Conservation (phyloP, 2,888 invertebrate genomes). For the Lycophotia porphyrea region DNA sequence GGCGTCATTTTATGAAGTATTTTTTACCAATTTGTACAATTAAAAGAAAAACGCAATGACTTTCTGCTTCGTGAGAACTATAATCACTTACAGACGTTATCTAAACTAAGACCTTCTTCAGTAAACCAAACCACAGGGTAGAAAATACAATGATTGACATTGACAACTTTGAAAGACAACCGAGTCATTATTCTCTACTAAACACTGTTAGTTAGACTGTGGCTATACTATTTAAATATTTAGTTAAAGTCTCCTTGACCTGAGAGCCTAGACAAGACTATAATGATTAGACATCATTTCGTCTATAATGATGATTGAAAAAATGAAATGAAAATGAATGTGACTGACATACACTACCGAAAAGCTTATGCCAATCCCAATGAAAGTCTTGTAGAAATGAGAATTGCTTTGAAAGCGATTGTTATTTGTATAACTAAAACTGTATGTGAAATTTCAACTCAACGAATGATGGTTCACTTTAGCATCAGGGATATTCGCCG, state of each 20-base stretch:
- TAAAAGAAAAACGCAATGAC: background rate
- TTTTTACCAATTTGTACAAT: background rate
- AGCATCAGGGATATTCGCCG: too few species aligned
- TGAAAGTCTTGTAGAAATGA: background rate
- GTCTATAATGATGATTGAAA: too few species aligned
- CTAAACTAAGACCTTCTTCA: background rate
- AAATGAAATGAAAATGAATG: too few species aligned
- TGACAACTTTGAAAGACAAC: conserved; percentile 2
- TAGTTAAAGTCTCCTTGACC: background rate
- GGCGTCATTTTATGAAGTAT: background rate
- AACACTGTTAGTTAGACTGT: background rate
- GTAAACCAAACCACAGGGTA: background rate
- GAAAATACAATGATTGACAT: conserved; percentile 1
- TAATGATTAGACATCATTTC: too few species aligned
- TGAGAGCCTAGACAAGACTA: background rate
- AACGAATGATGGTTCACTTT: background rate
- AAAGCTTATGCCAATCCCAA: background rate
- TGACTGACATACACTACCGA: background rate
- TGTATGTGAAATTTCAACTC: background rate
- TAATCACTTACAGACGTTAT: background rate
- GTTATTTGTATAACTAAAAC: background rate
- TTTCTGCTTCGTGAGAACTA: background rate
- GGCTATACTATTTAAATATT: background rate
- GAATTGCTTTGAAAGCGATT: background rate
- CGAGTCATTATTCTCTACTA: background rate